Conservation (phyloP, 2,888 invertebrate genomes). For the Apotomis capreana region DNA sequence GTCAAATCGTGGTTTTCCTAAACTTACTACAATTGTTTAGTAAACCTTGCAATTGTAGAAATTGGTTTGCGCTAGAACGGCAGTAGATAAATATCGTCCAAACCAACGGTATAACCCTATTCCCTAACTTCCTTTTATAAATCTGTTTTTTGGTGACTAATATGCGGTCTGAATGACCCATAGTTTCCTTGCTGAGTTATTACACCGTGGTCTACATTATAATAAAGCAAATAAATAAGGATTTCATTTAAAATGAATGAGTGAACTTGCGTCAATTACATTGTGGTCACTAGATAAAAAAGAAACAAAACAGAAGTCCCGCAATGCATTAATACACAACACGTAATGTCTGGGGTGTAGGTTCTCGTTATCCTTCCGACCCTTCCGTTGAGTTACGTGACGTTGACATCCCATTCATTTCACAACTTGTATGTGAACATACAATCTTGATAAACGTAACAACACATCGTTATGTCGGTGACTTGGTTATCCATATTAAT, state of each 20-base stretch:
- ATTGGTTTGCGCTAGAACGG: neutral
- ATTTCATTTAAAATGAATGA: neutral
- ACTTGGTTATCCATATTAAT: slow-evolving; percentile 3
- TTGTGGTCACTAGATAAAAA: slow-evolving; percentile 2
- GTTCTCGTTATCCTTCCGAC: slow-evolving; percentile 30
- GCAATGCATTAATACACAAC: slow-evolving; percentile 16
- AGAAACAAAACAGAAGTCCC: neutral
- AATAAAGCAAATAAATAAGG: neutral
- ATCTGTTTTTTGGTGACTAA: slow-evolving; percentile 16
- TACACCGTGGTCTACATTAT: neutral
- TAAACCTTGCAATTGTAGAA: no score
- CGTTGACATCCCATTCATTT: slow-evolving; percentile 2
- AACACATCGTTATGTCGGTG: slow-evolving; percentile 2
- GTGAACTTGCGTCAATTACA: slow-evolving; percentile 18
- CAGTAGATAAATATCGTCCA: slow-evolving; percentile 5
- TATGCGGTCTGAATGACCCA: slow-evolving; percentile 1
- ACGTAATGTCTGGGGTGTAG: slow-evolving; percentile 7
- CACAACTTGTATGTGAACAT: slow-evolving; percentile 9
- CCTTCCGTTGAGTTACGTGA: slow-evolving; percentile 27
- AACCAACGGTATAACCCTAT: slow-evolving; percentile 12
- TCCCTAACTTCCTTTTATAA: slow-evolving; percentile 22
- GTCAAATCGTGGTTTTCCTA: no score
- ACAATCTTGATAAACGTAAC: slow-evolving; percentile 27
- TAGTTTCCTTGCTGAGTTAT: neutral
- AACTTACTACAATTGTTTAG: no score